phyloP scores from a whole-genome alignment of 1,140 invertebrate genomes.

The Berghia stephanieae region DNA sequence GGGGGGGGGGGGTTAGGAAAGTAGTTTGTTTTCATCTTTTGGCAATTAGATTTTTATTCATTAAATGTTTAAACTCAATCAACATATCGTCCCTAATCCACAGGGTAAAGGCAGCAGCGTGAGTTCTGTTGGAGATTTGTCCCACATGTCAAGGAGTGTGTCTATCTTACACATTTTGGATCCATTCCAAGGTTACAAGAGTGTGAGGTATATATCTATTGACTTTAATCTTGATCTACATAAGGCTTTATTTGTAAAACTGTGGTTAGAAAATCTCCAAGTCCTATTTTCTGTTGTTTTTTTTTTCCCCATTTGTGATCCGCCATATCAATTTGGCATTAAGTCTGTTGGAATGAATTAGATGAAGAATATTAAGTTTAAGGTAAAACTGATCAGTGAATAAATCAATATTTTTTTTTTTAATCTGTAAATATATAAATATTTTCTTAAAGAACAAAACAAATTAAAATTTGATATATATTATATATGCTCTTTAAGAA shows the following conservation, averaged over 20 bases:
- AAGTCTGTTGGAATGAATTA: too few species aligned
- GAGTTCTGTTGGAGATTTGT: slow-evolving; percentile 44
- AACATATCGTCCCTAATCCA: neutral
- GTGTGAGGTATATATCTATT: neutral
- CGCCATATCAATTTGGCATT: neutral
- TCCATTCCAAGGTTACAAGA: slow-evolving; percentile 1
- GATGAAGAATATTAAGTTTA: too few species aligned
- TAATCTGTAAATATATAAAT: too few species aligned
- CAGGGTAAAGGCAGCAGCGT: slow-evolving; percentile 42
- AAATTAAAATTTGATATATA: too few species aligned
- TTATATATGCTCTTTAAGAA: too few species aligned
- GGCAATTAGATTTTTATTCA: neutral
- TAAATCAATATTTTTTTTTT: too few species aligned
- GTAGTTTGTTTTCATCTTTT: too few species aligned
- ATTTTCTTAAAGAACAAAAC: too few species aligned
- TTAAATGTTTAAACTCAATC: neutral
- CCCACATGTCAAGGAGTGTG: slow-evolving; percentile 34
- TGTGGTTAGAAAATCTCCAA: neutral
- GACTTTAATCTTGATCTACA: neutral
- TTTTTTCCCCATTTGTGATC: neutral
- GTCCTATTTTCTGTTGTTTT: neutral
- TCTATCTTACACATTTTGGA: slow-evolving; percentile 33
- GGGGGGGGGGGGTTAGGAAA: too few species aligned
- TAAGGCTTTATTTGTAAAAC: neutral
- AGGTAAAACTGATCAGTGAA: too few species aligned